Evolutionary conservation across 2,888 invertebrate species (phyloP).

Genomic region (Rhagonycha fulva): DNA sequence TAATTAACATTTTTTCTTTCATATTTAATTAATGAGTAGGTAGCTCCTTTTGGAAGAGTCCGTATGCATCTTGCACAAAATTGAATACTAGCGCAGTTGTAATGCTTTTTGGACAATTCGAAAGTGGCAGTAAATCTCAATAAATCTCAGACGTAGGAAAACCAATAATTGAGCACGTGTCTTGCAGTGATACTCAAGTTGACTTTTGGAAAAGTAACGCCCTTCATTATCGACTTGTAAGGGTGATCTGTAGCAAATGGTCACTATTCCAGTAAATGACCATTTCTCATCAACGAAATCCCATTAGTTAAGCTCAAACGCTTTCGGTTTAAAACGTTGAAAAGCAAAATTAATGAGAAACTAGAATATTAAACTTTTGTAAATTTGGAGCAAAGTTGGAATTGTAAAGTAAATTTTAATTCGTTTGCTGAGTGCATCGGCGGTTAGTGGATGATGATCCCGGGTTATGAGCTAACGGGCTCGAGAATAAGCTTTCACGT

Average conservation of each 20-base stretch:
- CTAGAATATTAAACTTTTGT: not conserved
- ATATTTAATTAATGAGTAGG: not conserved
- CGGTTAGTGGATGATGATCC: constrained; percentile 16
- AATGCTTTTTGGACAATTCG: not conserved
- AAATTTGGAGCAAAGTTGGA: not conserved
- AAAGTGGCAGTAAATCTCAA: not conserved
- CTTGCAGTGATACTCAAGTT: constrained; percentile 13
- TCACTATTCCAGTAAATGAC: constrained; percentile 16
- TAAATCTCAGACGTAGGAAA: constrained; percentile 1
- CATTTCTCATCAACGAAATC: not conserved
- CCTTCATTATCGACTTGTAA: constrained; percentile 27
- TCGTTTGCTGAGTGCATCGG: constrained; percentile 28
- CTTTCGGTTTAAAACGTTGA: not conserved
- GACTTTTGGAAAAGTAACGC: constrained; percentile 15
- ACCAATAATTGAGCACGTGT: constrained; percentile 19
- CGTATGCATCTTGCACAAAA: not conserved
- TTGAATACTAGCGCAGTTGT: not conserved
- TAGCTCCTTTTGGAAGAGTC: not conserved
- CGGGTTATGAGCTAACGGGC: constrained; percentile 21
- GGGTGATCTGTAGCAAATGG: constrained; percentile 22
- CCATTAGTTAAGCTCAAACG: constrained; percentile 16
- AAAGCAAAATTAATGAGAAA: not conserved
- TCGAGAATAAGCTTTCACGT: constrained; percentile 38
- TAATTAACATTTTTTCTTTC: not conserved
- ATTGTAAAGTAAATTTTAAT: constrained; percentile 30